Percentiles rank a stretch among this genome's conserved stretches.
These are phyloP conservation scores for Acheta domesticus DNA, from an alignment of 2,888 invertebrate genomes.

Conservation along the genomic window DNA sequence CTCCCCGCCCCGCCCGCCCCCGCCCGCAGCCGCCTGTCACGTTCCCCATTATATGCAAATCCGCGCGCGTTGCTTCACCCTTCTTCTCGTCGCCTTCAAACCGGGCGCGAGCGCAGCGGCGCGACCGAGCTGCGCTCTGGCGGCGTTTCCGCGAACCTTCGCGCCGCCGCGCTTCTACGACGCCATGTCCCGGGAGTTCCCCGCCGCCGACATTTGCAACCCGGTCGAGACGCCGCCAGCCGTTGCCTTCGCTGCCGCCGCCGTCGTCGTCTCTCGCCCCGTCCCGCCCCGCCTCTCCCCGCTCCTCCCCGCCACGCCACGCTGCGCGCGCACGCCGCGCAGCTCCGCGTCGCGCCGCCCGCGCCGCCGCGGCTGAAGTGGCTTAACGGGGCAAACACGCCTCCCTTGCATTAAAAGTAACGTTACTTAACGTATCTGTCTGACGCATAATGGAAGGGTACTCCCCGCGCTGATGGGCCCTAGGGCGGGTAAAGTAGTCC, in stretches of 20 bases:
- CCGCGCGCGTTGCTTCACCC: not conserved
- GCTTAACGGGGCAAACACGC: not conserved
- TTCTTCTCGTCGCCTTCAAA: not conserved
- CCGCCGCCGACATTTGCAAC: not conserved
- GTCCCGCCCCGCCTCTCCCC: not conserved
- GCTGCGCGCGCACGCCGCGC: not conserved
- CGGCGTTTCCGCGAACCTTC: not conserved
- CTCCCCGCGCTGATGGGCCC: not conserved
- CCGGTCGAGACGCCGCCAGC: not conserved
- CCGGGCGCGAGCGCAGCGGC: not conserved
- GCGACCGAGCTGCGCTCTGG: not conserved
- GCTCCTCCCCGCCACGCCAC: not conserved
- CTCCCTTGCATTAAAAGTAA: not conserved
- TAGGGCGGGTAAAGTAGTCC: not conserved
- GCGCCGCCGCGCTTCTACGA: not conserved
- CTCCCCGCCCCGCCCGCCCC: not conserved
- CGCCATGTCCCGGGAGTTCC: not conserved
- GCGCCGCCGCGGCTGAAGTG: not conserved
- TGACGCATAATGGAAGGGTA: not conserved
- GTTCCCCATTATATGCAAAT: constrained; percentile 18
- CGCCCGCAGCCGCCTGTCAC: not conserved
- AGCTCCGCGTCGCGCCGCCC: not conserved
- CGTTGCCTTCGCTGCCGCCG: not conserved
- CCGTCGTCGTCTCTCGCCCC: not conserved
- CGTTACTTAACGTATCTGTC: constrained; percentile 18